These are phyloP conservation scores for Aphaenogaster floridana DNA, from an alignment of 1,140 invertebrate species.

Conservation along the genomic window DNA sequence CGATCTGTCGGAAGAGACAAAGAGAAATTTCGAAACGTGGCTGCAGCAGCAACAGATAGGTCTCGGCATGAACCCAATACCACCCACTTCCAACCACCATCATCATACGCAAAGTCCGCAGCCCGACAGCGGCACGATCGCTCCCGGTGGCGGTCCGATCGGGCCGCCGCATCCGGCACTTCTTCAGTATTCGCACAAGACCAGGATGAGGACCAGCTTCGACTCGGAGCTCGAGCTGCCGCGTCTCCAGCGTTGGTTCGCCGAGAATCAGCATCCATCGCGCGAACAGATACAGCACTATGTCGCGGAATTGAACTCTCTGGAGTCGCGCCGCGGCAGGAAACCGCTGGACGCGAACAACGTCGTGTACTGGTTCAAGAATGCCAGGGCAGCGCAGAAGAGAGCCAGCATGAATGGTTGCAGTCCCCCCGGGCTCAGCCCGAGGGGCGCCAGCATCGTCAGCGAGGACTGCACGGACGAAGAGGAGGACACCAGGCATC, in stretches of 20 bases:
- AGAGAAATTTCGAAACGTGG: slow-evolving; percentile 91
- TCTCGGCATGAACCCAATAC: slow-evolving; percentile 87
- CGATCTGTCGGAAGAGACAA: slow-evolving; percentile 92
- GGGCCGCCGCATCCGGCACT: slow-evolving; percentile 89
- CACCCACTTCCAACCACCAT: slow-evolving; percentile 85
- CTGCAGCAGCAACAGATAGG: slow-evolving; percentile 88
- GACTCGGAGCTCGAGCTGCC: slow-evolving; percentile 98
- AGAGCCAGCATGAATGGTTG: slow-evolving; percentile 89
- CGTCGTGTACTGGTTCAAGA: slow-evolving; percentile 99
- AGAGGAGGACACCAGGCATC: slow-evolving; percentile 85
- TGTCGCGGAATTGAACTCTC: slow-evolving; percentile 96
- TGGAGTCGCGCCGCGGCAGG: slow-evolving; percentile 96
- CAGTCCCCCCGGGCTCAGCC: slow-evolving; percentile 85
- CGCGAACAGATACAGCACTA: slow-evolving; percentile 98
- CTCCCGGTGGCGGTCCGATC: slow-evolving; percentile 75
- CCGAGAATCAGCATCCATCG: slow-evolving; percentile 98
- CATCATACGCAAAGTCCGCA: slow-evolving; percentile 84
- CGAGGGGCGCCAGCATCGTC: slow-evolving; percentile 84
- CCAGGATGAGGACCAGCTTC: slow-evolving; percentile 96
- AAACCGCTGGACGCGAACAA: slow-evolving; percentile 98
- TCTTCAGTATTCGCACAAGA: slow-evolving; percentile 94
- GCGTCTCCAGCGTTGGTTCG: slow-evolving; percentile 97
- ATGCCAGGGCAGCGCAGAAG: slow-evolving; percentile 98
- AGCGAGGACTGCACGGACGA: slow-evolving; percentile 86
- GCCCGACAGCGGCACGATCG: slow-evolving; percentile 78